A percentile compares a stretch with the other conserved stretches of the same genome.
Evolutionary conservation across 1,140 invertebrate genomes (phyloP).

Genomic region (roundworm (Caenorhabditis elegans)): WBcel235 BX284604.4:9665001-9665500

Average conservation of each 20-base stretch:
- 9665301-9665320: too few species aligned
- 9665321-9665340: too few species aligned
- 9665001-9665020: constrained; percentile 51
- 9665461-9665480: constrained; percentile 53
- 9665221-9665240: constrained; percentile 51
- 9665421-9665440: constrained; percentile 47
- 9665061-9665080: constrained; percentile 53
- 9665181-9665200: constrained; percentile 36
- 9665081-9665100: constrained; percentile 25
- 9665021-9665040: constrained; percentile 50
- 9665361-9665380: too few species aligned
- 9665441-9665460: constrained; percentile 49
- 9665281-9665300: constrained; percentile 42
- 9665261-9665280: constrained; percentile 38
- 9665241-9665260: constrained; percentile 47
- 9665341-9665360: too few species aligned
- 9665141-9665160: constrained; percentile 45
- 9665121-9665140: constrained; percentile 43
- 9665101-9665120: not conserved
- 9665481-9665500: constrained; percentile 51
- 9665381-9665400: too few species aligned
- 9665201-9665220: constrained; percentile 41
- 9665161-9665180: constrained; percentile 46
- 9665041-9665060: constrained; percentile 50
- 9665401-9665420: not conserved